These are phyloP conservation scores for Dromas ardeola DNA, from an alignment of 2,113 vertebrate species.

Conservation along the genomic window DNA sequence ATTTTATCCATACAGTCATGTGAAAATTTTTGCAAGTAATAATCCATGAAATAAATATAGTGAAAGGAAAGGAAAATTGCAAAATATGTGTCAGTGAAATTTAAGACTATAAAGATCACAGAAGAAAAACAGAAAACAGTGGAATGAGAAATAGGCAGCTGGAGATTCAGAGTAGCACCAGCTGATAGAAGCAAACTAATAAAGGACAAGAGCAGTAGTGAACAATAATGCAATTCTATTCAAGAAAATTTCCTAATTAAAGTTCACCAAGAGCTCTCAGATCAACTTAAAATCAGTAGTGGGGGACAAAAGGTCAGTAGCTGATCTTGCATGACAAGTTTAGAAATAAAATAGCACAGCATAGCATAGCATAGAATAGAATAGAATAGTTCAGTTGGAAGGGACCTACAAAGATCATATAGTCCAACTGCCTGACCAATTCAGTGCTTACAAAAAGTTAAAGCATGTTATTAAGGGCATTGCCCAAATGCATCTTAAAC, in stretches of 20 bases:
- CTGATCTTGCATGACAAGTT: background rate
- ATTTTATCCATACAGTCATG: background rate
- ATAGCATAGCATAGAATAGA: background rate
- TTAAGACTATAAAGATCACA: background rate
- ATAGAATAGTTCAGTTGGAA: background rate
- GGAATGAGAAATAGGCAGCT: background rate
- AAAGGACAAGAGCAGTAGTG: background rate
- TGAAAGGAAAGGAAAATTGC: background rate
- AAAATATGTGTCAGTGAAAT: background rate
- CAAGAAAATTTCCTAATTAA: background rate
- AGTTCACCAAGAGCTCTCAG: background rate
- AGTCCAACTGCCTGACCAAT: background rate
- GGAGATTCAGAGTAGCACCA: background rate
- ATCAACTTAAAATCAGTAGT: background rate
- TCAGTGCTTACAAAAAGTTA: background rate
- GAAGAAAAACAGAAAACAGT: background rate
- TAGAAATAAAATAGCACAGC: background rate
- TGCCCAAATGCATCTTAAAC: background rate
- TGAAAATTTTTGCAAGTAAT: background rate
- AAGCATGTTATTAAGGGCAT: background rate
- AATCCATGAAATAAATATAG: background rate
- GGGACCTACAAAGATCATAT: background rate
- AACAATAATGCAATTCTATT: background rate
- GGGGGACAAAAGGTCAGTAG: accelerated
- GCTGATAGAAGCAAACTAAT: background rate